These are phyloP conservation scores for Rhagonycha fulva DNA, from an alignment of 2,888 invertebrate genomes.

Conservation along the genomic window DNA sequence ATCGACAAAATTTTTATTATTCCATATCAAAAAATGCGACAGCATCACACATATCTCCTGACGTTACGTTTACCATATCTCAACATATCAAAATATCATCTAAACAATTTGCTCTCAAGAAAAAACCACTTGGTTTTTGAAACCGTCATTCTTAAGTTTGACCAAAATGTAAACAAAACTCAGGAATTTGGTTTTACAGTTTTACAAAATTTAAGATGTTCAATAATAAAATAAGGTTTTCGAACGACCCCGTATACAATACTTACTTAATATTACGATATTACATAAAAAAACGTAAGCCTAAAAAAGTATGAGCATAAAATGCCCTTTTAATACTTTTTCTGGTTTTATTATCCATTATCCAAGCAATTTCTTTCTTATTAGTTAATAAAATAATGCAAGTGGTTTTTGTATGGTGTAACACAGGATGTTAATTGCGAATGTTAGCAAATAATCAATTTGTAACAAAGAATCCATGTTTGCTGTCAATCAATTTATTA, in stretches of 20 bases:
- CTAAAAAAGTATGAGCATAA: background rate
- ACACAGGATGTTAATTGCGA: background rate
- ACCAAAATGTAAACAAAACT: constrained; percentile 1
- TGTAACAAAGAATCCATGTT: constrained; percentile 22
- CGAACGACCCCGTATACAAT: background rate
- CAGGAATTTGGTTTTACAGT: background rate
- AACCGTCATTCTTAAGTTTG: background rate
- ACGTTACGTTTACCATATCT: background rate
- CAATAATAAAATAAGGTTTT: background rate
- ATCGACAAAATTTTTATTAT: background rate
- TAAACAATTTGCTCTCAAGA: constrained; percentile 29
- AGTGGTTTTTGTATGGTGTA: constrained; percentile 1
- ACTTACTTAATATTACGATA: background rate
- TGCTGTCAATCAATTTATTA: constrained; percentile 48
- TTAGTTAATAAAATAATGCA: background rate
- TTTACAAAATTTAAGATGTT: background rate
- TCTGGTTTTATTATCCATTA: background rate
- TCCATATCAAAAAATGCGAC: background rate
- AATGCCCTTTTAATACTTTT: background rate
- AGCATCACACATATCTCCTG: constrained; percentile 17
- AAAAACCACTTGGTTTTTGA: constrained; percentile 17
- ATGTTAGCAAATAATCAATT: constrained; percentile 7
- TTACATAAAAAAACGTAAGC: background rate
- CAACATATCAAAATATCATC: constrained; percentile 24
- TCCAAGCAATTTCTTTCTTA: background rate